Conservation (phyloP, 2,888 invertebrate genomes). For the Drosophila seclusa region DNA sequence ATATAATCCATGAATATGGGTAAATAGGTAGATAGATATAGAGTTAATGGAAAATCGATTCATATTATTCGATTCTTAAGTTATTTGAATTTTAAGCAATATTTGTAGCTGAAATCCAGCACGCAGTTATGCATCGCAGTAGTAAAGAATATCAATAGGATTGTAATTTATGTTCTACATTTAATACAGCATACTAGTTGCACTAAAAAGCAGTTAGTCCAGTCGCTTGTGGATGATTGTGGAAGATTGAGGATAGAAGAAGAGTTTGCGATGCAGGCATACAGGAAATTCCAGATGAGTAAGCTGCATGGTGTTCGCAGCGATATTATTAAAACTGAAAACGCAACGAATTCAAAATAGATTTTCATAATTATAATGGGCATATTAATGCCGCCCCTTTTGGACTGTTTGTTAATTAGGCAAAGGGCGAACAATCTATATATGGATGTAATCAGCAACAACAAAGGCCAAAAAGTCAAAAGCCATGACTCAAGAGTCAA, state of each 20-base stretch:
- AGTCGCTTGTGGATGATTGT: background rate
- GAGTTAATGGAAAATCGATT: background rate
- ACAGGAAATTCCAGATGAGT: constrained; percentile 70
- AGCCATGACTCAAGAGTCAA: constrained; percentile 4
- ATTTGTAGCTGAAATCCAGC: background rate
- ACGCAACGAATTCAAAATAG: constrained; percentile 47
- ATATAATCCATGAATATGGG: background rate
- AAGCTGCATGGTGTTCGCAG: constrained; percentile 50
- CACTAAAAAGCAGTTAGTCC: background rate
- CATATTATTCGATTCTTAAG: background rate
- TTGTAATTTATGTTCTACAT: background rate
- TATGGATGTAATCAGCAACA: constrained; percentile 4
- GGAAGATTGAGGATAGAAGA: background rate
- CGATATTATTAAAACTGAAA: constrained; percentile 18
- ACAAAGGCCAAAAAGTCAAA: background rate
- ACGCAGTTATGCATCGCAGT: background rate
- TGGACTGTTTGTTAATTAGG: constrained; percentile 68
- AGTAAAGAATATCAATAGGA: background rate
- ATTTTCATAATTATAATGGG: constrained; percentile 78
- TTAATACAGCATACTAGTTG: background rate
- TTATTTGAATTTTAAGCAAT: background rate
- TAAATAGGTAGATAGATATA: background rate
- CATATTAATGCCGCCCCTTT: constrained; percentile 75
- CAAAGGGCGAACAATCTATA: constrained; percentile 26
- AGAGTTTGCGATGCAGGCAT: constrained; percentile 10